phyloP scores from a whole-genome alignment of 2,113 vertebrate genomes.

The Microtus ochrogaster region DNA sequence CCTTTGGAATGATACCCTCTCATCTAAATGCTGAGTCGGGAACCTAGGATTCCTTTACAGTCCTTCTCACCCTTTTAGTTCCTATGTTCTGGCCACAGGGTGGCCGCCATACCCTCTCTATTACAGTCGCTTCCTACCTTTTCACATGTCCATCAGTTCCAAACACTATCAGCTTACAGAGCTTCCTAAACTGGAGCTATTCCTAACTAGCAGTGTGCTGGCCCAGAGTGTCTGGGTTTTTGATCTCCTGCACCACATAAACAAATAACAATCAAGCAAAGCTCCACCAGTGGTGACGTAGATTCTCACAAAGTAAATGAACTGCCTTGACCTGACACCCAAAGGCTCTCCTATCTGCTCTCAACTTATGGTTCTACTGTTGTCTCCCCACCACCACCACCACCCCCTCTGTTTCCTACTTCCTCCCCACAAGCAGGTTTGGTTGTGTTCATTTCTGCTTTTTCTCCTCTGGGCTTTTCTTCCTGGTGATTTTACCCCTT shows the following conservation, averaged over 20 bases:
- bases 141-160: background rate
- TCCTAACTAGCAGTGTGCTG: background rate
- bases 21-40: background rate
- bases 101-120: background rate
- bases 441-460: constrained; percentile 63
- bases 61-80: background rate
- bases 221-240: background rate
- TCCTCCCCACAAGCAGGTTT: constrained; percentile 52
- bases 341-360: background rate
- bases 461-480: constrained; percentile 50
- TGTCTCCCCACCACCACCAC: no score
- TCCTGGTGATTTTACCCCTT: background rate
- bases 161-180: background rate
- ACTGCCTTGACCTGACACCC: background rate
- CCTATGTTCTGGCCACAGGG: background rate
- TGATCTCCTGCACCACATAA: background rate
- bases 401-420: constrained; percentile 8
- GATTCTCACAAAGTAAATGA: background rate
- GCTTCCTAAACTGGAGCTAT: background rate
- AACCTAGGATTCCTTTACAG: background rate
- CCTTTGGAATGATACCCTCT: background rate
- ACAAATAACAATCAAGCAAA: background rate
- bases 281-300: background rate
- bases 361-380: background rate
- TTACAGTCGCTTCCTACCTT: background rate